Conservation (phyloP, 2,888 invertebrate species). For the Andrena haemorrhoa region DNA sequence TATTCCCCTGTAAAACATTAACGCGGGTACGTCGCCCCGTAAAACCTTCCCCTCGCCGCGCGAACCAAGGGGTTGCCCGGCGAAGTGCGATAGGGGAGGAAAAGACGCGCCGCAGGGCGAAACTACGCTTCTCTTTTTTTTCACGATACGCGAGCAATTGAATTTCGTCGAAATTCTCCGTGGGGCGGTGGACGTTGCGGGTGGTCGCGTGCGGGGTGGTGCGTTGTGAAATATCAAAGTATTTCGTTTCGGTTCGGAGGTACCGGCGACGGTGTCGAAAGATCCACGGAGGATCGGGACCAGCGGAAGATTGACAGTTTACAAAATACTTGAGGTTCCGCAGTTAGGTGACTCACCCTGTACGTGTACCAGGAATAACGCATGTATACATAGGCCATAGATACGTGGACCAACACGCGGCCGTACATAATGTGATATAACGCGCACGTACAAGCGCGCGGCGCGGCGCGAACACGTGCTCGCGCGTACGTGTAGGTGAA, state of each 20-base stretch:
- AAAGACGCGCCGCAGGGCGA: neutral
- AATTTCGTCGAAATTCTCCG: neutral
- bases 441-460: slow-evolving; percentile 51
- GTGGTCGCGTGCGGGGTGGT: neutral
- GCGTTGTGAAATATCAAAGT: neutral
- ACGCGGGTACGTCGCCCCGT: slow-evolving; percentile 39
- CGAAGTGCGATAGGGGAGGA: slow-evolving; percentile 8
- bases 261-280: neutral
- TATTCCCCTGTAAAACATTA: slow-evolving; percentile 50
- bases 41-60: slow-evolving; percentile 33
- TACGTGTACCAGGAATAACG: slow-evolving; percentile 73
- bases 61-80: neutral
- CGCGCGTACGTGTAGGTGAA: slow-evolving; percentile 60
- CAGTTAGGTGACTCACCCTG: slow-evolving; percentile 57
- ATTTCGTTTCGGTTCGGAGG: neutral
- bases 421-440: slow-evolving; percentile 77
- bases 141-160: neutral
- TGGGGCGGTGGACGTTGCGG: accelerated
- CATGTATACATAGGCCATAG: slow-evolving; percentile 73
- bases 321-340: slow-evolving; percentile 53
- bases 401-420: slow-evolving; percentile 72
- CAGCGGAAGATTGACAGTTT: slow-evolving; percentile 34
- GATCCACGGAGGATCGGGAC: neutral
- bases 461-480: slow-evolving; percentile 22
- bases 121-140: neutral